Evolutionary conservation across 2,888 invertebrate genomes (phyloP), one percentile per base, ranked within the genome.

Genomic region (Tetranychus piercei): DNA sequence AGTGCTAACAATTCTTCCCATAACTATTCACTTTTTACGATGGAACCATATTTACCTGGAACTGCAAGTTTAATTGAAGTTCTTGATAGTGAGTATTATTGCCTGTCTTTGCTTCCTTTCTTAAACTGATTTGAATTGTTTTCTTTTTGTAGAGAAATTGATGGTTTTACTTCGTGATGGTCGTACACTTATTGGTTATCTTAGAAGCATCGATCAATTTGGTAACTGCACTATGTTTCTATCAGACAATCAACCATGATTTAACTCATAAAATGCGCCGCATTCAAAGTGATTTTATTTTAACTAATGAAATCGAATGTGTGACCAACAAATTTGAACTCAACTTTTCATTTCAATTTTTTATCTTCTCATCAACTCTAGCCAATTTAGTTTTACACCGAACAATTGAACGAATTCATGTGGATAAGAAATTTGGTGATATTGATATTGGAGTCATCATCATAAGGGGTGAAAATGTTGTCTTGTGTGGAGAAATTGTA

Each of bases 401-500:
- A 81, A 95, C 95, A 0, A 94, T 97, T 76, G 99, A 99, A 84
- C 87, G 99, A 79, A 97, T 97, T 81, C 94, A 97, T 82, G 96
- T 99, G 23, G 96, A 94, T 7, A 90, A 90, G 81, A 91, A 93
- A 81, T 99, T 93, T 83, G 97, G 97, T 9, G 99, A 99, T 81
- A 96, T 99, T 81, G 92, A 93, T 0, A 86, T 96, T 81, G 99
- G 86, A 70, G 84, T 96, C 73, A 96, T 97, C 81, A 90, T 99
- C 76, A 92, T 99, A 23, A 87, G 99, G 80, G 99, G 99, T 73
- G 99, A 99, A 85, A 99, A 99, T 86, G 97, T 99, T 4, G 95
- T 96, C 0, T 87, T 99, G 18, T 85, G 97, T 76, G 97, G 97
- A 75, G 97, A 97, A 89, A 92, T 97, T 81, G 96, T 95, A 86